These are phyloP conservation scores for Diogma glabrata DNA, from an alignment of 2,888 invertebrate species.

Conservation along the genomic window DNA sequence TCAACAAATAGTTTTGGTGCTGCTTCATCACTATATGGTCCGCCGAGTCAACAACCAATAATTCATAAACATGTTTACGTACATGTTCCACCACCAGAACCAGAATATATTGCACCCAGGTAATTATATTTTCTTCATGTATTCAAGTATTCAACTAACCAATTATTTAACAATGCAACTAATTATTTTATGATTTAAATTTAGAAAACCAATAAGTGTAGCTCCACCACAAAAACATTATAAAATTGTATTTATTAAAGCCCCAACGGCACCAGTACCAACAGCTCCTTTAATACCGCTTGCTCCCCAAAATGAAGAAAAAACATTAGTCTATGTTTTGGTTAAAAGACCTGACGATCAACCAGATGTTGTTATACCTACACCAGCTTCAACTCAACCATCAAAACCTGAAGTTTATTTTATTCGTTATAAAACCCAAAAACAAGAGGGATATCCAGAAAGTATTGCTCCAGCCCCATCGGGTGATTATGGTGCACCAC, in stretches of 20 bases:
- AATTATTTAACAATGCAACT: no score
- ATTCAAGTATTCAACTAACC: not conserved
- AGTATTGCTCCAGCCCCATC: constrained; percentile 31
- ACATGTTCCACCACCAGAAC: constrained; percentile 80
- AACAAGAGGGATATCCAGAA: constrained; percentile 35
- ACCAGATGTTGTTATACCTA: constrained; percentile 54
- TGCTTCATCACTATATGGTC: constrained; percentile 52
- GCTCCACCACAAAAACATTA: constrained; percentile 63
- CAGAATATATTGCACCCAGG: constrained; percentile 58
- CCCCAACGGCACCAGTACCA: constrained; percentile 50
- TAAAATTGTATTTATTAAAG: constrained; percentile 70
- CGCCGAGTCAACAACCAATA: constrained; percentile 60
- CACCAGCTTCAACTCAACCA: constrained; percentile 58
- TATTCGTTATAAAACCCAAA: constrained; percentile 63
- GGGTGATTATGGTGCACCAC: constrained; percentile 33
- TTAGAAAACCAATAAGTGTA: constrained; percentile 41
- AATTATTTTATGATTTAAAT: constrained; percentile 1
- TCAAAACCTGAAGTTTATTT: constrained; percentile 67
- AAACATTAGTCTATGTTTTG: constrained; percentile 61
- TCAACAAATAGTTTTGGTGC: constrained; percentile 39
- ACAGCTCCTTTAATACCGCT: constrained; percentile 47
- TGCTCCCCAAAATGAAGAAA: constrained; percentile 59
- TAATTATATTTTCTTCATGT: constrained; percentile 28
- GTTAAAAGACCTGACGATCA: constrained; percentile 64
- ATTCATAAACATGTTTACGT: constrained; percentile 87